A percentile compares a stretch with the other conserved stretches of the same genome.
Conservation (phyloP, 2,888 invertebrate genomes). For the Monoplex corrugatus region DNA sequence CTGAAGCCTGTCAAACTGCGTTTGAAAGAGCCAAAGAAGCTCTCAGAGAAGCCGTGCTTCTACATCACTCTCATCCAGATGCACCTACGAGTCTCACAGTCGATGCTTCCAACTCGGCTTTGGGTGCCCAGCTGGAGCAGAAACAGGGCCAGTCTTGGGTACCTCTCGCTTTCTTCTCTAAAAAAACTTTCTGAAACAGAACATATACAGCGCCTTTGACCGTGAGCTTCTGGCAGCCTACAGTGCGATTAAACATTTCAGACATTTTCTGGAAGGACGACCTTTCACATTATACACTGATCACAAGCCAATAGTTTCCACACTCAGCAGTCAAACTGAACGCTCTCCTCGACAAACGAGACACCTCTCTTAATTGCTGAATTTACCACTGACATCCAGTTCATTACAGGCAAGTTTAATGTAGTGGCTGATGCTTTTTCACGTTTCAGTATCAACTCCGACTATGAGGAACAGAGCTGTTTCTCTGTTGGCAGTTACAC, state of each 20-base stretch:
- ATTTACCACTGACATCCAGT: constrained; percentile 46
- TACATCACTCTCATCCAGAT: constrained; percentile 41
- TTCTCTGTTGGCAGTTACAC: no score
- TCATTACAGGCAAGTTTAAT: constrained; percentile 40
- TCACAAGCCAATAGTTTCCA: constrained; percentile 40
- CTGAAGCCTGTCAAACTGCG: constrained; percentile 12
- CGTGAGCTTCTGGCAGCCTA: constrained; percentile 24
- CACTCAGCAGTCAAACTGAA: constrained; percentile 42
- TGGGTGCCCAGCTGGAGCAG: constrained; percentile 45
- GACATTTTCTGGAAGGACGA: constrained; percentile 32
- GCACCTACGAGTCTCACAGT: constrained; percentile 44
- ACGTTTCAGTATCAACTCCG: constrained; percentile 20
- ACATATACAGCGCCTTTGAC: constrained; percentile 35
- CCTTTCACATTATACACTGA: constrained; percentile 34
- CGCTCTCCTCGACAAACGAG: constrained; percentile 44
- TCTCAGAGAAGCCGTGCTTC: constrained; percentile 14
- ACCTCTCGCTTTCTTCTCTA: constrained; percentile 35
- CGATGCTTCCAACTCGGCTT: constrained; percentile 44
- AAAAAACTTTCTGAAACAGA: constrained; percentile 33
- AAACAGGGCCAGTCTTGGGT: constrained; percentile 20
- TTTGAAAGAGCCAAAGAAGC: constrained; percentile 46
- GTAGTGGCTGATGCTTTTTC: constrained; percentile 46
- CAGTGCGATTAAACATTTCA: constrained; percentile 31
- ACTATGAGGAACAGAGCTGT: no score
- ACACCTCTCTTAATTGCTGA: constrained; percentile 47